Conservation (phyloP, 2,113 vertebrate species). For the Indicator maculatus region DNA sequence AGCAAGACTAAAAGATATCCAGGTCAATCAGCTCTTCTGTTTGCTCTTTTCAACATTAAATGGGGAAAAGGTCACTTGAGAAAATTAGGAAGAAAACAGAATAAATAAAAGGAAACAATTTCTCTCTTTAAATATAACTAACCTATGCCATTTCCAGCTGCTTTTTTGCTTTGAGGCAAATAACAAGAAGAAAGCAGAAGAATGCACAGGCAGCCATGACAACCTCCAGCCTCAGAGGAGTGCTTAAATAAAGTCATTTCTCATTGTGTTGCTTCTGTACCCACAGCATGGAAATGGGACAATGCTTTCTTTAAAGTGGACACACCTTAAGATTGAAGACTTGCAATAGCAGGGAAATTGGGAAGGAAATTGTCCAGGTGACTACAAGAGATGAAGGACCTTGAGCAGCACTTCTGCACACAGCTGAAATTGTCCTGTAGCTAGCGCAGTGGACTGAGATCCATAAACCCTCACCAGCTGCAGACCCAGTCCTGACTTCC, state of each 20-base stretch:
- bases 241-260: background rate
- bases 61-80: conserved; percentile 44
- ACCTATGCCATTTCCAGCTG: conserved; percentile 45
- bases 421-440: background rate
- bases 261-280: background rate
- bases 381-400: background rate
- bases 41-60: conserved; percentile 55
- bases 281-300: background rate
- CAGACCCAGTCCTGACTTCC: background rate
- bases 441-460: background rate
- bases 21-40: conserved; percentile 41
- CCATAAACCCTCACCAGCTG: background rate
- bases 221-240: background rate
- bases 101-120: conserved; percentile 50
- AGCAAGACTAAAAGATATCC: background rate
- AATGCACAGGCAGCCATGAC: background rate
- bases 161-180: conserved; percentile 46
- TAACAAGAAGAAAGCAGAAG: background rate
- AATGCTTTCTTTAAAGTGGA: background rate
- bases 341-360: background rate
- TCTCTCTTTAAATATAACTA: conserved; percentile 43
- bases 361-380: background rate
- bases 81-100: conserved; percentile 51
- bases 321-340: background rate
- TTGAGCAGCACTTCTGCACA: background rate